phyloP scores from a whole-genome alignment of 2,113 vertebrate species.

The Plestiodon gilberti region DNA sequence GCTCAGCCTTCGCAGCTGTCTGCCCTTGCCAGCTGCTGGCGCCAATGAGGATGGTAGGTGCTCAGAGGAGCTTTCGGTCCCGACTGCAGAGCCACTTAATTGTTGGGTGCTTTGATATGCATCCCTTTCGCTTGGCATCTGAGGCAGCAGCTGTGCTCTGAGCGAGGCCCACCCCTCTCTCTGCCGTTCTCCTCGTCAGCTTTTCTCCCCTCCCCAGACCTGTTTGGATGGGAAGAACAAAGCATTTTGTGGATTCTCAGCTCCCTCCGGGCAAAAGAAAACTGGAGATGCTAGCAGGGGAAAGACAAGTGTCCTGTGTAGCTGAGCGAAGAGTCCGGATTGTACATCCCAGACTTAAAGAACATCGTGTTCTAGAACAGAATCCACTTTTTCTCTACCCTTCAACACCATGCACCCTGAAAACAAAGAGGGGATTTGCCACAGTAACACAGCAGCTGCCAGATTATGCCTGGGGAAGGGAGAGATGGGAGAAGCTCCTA shows the following conservation, averaged over 20 bases:
- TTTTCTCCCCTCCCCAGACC: background rate
- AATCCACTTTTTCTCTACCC: too few relatives aligned
- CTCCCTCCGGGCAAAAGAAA: background rate
- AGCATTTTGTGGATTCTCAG: background rate
- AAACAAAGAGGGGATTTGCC: too few relatives aligned
- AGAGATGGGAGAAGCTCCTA: too few relatives aligned
- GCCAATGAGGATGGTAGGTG: background rate
- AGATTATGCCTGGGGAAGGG: background rate
- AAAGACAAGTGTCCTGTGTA: background rate
- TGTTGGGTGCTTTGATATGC: fast-evolving
- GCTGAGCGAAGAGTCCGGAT: too few relatives aligned
- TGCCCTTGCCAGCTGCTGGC: background rate
- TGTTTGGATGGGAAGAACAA: background rate
- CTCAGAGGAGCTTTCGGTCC: background rate
- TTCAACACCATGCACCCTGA: background rate
- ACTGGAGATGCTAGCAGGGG: background rate
- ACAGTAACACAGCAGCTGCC: background rate
- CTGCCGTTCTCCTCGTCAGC: fast-evolving
- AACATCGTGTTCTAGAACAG: background rate
- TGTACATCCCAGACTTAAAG: background rate
- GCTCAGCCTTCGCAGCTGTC: background rate
- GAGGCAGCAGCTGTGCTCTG: background rate
- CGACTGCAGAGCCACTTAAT: fast-evolving
- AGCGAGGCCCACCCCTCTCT: background rate
- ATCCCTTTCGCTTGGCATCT: background rate